Evolutionary conservation across 2,888 invertebrate genomes (phyloP).

Genomic region (Lampropteryx suffumata): DNA sequence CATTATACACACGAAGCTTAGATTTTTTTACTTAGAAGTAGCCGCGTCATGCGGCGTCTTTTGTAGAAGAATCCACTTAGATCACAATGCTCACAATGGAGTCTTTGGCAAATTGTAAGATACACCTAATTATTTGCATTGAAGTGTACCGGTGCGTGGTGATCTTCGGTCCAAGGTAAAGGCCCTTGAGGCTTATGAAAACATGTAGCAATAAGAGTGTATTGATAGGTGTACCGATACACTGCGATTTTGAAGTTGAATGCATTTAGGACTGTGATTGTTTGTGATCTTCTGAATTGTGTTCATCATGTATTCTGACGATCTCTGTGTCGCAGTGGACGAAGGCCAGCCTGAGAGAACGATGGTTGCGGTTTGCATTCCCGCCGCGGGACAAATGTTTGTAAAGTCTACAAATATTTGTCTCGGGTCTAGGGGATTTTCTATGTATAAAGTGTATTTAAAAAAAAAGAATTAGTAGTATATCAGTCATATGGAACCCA

Average conservation of each 20-base stretch:
- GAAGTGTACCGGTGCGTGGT: conserved; percentile 66
- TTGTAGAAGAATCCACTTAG: conserved; percentile 79
- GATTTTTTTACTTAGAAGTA: conserved; percentile 44
- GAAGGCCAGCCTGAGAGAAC: no score
- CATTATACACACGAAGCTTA: conserved; percentile 69
- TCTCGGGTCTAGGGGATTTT: no score
- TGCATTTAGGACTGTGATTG: conserved; percentile 12
- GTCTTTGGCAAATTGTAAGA: conserved; percentile 82
- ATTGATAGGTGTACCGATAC: conserved; percentile 56
- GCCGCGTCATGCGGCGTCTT: conserved; percentile 70
- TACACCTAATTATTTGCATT: conserved; percentile 80
- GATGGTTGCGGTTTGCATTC: no score
- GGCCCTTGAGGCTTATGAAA: conserved; percentile 77
- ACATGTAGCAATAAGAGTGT: conserved; percentile 66
- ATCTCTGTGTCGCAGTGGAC: no score
- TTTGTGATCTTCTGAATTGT: no score
- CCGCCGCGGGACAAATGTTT: no score
- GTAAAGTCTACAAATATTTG: no score
- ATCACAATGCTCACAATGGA: conserved; percentile 70
- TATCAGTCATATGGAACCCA: no score
- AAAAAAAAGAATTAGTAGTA: no score
- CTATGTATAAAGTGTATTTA: no score
- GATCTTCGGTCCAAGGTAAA: conserved; percentile 55
- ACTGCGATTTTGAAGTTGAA: conserved; percentile 34
- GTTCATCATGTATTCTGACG: no score